phyloP scores from a whole-genome alignment of 2,113 vertebrate species.

The Ondatra zibethicus region DNA sequence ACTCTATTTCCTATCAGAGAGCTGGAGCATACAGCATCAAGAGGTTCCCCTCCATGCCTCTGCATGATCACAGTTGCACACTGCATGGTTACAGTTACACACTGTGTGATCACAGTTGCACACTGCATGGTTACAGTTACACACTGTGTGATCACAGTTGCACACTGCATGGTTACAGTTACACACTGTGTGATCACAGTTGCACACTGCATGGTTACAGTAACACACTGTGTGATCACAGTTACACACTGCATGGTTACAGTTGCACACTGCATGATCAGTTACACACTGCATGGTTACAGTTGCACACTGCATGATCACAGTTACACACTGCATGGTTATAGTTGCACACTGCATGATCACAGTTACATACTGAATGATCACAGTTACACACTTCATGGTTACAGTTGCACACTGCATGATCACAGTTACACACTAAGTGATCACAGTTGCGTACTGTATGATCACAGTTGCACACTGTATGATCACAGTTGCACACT shows the following conservation, averaged over 20 bases:
- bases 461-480: no score
- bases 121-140: no score
- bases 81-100: neutral
- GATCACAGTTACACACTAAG: no score
- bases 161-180: no score
- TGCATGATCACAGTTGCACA: neutral
- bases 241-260: neutral
- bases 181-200: neutral
- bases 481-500: no score
- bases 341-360: no score
- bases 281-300: neutral
- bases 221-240: neutral
- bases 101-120: no score
- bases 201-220: neutral
- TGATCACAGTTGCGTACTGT: accelerated
- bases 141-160: no score
- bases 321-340: neutral
- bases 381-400: no score
- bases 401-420: no score
- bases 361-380: no score
- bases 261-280: neutral
- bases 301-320: neutral
- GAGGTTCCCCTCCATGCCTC: neutral
- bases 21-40: neutral
- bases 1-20: neutral